These are phyloP conservation scores for Cossypha polioptera DNA, from an alignment of 2,797 vertebrate species.

Conservation along the genomic window DNA sequence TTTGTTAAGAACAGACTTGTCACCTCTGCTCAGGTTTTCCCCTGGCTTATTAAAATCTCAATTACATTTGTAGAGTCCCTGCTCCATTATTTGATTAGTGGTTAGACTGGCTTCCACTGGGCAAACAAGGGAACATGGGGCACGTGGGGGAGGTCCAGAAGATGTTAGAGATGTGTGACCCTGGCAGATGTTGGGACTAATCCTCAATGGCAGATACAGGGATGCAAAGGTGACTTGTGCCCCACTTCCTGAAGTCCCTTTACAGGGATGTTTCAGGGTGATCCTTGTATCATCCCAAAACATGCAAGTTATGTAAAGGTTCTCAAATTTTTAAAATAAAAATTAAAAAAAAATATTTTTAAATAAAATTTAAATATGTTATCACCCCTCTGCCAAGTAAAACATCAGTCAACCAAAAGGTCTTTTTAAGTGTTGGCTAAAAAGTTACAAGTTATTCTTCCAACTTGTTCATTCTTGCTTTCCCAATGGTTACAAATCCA, in stretches of 20 bases:
- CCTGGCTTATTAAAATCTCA: background rate
- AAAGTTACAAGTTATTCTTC: background rate
- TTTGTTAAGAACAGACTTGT: background rate
- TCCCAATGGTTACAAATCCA: background rate
- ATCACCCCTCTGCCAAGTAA: background rate
- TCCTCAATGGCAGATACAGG: background rate
- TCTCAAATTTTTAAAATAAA: too few species aligned
- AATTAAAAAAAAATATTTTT: too few species aligned
- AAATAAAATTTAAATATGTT: background rate
- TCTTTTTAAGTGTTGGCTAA: background rate
- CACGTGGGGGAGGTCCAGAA: background rate
- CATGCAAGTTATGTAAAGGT: background rate
- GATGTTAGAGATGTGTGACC: background rate
- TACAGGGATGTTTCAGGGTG: background rate
- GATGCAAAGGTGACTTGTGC: background rate
- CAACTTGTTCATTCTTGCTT: background rate
- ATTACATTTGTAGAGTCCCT: background rate
- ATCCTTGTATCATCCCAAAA: background rate
- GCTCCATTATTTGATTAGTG: background rate
- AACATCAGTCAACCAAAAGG: accelerated
- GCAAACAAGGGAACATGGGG: background rate
- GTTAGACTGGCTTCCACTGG: background rate
- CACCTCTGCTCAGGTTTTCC: background rate
- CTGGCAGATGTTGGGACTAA: background rate
- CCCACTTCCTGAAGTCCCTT: background rate